Percentiles rank a stretch among this genome's conserved stretches.
Conservation (phyloP, 92 coral and sea anemone species). For the Palythoa grandiflora region DNA sequence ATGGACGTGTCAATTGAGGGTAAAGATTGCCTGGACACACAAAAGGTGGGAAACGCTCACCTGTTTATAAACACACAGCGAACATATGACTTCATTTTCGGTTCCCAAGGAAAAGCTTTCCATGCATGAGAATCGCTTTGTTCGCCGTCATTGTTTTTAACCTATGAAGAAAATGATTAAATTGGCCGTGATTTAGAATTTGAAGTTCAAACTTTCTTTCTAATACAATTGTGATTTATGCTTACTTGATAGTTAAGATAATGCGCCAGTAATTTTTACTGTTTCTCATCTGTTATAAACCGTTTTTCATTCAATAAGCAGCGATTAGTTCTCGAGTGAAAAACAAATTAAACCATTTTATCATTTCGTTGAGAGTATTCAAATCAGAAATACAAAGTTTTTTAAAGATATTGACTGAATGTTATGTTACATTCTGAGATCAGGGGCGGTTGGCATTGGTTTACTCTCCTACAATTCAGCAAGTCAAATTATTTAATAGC, state of each 20-base stretch:
- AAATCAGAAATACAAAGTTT: neutral
- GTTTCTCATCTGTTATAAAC: neutral
- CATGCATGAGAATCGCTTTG: constrained; percentile 24
- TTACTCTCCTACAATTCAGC: neutral
- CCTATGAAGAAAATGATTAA: constrained; percentile 24
- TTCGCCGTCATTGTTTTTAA: neutral
- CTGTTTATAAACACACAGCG: constrained; percentile 18
- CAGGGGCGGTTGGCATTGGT: neutral
- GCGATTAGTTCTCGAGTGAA: constrained; percentile 33
- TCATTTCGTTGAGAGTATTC: neutral
- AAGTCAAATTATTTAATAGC: neutral
- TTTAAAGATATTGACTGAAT: neutral
- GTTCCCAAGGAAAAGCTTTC: constrained; percentile 37
- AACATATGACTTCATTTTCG: constrained; percentile 13
- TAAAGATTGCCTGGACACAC: neutral
- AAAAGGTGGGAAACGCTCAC: constrained; percentile 48
- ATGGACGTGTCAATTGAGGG: constrained; percentile 18
- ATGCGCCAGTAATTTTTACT: constrained; percentile 20
- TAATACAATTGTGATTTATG: constrained; percentile 11
- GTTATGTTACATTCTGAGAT: constrained; percentile 9
- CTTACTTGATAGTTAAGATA: neutral
- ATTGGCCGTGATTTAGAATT: constrained; percentile 14
- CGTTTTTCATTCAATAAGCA: constrained; percentile 14
- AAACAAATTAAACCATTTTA: neutral
- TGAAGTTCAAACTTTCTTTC: neutral